Base-by-base conservation (phyloP, 2,888 invertebrate species). In the Bombylius discolor region DNA sequence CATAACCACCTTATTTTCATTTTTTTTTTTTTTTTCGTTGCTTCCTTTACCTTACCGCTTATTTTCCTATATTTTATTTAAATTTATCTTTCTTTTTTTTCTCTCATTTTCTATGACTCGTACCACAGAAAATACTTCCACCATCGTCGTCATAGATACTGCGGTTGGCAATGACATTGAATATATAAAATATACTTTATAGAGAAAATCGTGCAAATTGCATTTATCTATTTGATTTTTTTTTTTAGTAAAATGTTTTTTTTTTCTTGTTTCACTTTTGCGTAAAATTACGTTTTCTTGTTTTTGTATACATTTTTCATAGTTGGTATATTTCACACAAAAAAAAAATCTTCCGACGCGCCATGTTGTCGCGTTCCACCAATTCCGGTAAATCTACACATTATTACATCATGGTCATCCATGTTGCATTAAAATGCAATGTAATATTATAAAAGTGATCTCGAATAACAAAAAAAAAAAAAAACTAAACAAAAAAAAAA, bases 121-220 rank as follows among this genome's bases (percentile, higher is more conserved):
- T 23, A 23, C 23, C 23, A 23, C 23, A 23, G 23, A 23, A 23
- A 3, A 23, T 23, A 3, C 23, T 23, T 23, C 23, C 23, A 23
- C 23, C 23, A 23, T 23, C 23, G 23, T 23, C 23, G 23, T 23
- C 23, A 23, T 23, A 23, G 23, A 23, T 23, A 23, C 23, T 51
- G 55, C n/a, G 51, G 55, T 51, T 47, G 55, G 55, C 55, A 51
- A 36, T 55, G 55, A 55, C 55, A 55, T 55, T 55, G 55, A 55
- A 51, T 47, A 23, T 23, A 23, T 23, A 23, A 23, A 23, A 23
- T 2, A 23, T 23, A 23, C 23, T 23, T 23, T 23, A 3, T 23
- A 23, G 3, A 23, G 23, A 23, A 23, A 23, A 23, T 42, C 39
- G 11, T 42, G 12, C 39, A 5, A 42, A 42, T 42, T 42, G 39